phyloP scores from a whole-genome alignment of 2,113 vertebrate species.

The Odocoileus hemionus region DNA sequence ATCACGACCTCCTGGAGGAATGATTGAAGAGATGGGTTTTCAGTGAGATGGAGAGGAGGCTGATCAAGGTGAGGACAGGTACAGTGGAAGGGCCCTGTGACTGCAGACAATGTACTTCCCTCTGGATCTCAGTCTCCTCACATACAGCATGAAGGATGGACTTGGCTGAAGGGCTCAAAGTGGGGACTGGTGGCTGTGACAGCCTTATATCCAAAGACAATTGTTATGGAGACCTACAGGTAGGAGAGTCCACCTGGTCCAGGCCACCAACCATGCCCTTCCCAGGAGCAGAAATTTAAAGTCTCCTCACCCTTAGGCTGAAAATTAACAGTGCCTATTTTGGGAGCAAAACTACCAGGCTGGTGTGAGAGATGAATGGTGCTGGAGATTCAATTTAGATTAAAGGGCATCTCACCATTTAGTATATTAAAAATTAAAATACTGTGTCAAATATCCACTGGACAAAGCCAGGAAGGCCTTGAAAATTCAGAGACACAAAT shows the following conservation, averaged over 20 bases:
- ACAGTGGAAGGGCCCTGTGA: accelerated
- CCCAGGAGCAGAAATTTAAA: too few relatives aligned
- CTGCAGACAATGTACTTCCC: neutral
- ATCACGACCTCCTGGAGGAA: neutral
- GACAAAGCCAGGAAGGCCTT: neutral
- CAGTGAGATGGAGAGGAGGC: neutral
- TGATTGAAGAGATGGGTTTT: neutral
- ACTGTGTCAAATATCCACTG: neutral
- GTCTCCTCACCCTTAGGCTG: neutral
- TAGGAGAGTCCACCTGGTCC: too few relatives aligned
- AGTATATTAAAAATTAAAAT: conserved; percentile 33
- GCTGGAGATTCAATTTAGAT: conserved; percentile 26
- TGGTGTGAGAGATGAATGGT: neutral
- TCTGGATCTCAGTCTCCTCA: neutral
- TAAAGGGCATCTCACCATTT: neutral
- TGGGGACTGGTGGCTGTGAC: neutral
- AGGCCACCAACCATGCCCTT: neutral
- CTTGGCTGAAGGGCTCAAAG: neutral
- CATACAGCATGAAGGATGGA: neutral
- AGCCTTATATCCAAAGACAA: neutral
- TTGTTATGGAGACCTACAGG: neutral
- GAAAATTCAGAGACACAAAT: neutral
- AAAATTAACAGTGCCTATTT: neutral
- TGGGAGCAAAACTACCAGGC: neutral
- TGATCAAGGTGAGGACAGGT: neutral